Evolutionary conservation across 2,888 invertebrate species (phyloP), one percentile per base, ranked within the genome.

Genomic region (Agriopis aurantiaria): DNA sequence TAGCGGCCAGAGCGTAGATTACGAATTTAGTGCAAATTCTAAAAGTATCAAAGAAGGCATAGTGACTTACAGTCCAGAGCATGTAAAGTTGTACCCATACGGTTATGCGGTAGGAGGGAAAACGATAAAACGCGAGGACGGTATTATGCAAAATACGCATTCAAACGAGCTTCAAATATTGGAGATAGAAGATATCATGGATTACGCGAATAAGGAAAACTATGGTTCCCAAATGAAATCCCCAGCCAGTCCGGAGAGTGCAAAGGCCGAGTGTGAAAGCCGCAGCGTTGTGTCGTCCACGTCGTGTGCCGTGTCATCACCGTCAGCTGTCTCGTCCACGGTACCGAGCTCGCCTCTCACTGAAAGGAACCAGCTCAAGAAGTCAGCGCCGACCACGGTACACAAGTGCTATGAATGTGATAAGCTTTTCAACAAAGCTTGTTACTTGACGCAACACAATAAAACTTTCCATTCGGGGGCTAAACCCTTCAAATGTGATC

Each of bases 381-480:
- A 90, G 73, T 75, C 86, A 8, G 80, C 82, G 53, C 80, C 90
- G 11, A 82, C 82, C 17, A 86, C 85, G 8, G 86, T 93, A 64
- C 96, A 96, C 87, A 97, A 96, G 89, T 98, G 98, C 89, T 95
- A 96, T 83, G 96, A 97, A 84, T 98, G 98, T 91, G 96, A 97
- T 87, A 98, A 98, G 89, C 91, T 96, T 53, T 98, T 98, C 91
- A 97, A 97, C 88, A 97, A 97, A 82, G 96, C 97, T 61, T 98
- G 98, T 88, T 98, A 98, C 87, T 94, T 98, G 68, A 98, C 98
- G 63, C 98, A 98, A 88, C 98, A 98, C 90, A 97, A 97, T 90
- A 98, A 98, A 88, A 97, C 97, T 78, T 97, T 97, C 90, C 98
- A 98, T 89, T 96, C 96, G 75, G 98, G 98, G 73, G 97, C 97